Conservation (phyloP, 2,113 vertebrate species). For the Mungos mungo region DNA sequence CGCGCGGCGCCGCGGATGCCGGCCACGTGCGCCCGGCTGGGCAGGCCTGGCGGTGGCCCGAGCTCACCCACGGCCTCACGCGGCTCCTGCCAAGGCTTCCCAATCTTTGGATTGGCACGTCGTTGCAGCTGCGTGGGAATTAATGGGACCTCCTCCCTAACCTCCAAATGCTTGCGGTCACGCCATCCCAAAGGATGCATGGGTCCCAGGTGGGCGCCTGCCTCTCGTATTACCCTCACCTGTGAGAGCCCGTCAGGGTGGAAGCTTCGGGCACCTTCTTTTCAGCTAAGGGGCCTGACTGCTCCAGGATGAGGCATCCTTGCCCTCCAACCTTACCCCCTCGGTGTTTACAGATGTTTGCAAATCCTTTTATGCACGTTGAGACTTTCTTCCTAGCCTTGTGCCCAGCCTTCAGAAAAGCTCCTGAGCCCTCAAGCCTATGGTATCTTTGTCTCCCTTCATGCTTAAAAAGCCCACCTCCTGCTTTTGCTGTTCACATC, state of each 20-base stretch:
- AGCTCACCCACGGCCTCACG: rapidly evolving
- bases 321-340: not conserved
- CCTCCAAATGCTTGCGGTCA: not conserved
- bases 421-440: not conserved
- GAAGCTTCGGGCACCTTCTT: not conserved
- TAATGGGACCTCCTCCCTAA: not conserved
- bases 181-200: too few species aligned
- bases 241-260: not conserved
- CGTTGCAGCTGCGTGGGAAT: too few species aligned
- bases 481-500: not conserved
- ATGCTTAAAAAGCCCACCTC: not conserved
- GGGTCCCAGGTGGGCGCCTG: not conserved
- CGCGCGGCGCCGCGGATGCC: rapidly evolving
- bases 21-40: not conserved
- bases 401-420: not conserved
- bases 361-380: not conserved
- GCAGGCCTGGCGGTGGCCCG: rapidly evolving
- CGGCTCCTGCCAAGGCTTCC: not conserved
- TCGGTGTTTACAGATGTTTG: not conserved
- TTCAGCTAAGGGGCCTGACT: not conserved
- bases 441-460: not conserved
- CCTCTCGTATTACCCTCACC: not conserved
- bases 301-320: not conserved
- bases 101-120: not conserved
- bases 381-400: not conserved